Evolutionary conservation across 2,888 invertebrate genomes (phyloP), one percentile per base, ranked within the genome.

Genomic region (Gryllus longicercus): DNA sequence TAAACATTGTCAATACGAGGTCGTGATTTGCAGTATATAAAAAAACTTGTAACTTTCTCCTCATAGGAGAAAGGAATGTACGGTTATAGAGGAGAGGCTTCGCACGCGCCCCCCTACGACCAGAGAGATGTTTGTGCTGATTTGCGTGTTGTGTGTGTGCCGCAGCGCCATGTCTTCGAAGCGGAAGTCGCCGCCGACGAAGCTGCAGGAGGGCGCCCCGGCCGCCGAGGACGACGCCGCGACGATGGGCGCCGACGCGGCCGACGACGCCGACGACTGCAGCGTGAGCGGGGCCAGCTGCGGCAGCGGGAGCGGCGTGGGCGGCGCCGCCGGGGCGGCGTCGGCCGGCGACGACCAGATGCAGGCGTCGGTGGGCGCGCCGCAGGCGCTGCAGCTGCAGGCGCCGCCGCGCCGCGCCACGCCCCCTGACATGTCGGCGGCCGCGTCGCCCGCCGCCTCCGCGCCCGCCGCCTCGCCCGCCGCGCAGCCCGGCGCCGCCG

Each of bases 91-190:
- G 38, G 38, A 1, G 8, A 38, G 8, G 38, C 8, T 8, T 38
- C 8, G 38, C 38, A 38, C 5, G 38, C 38, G 3, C 8, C 38
- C 38, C 38, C 25, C 25, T 25, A 2, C 25, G 25, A 2, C 25
- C 2, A 25, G 38, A 5, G 3, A 38, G 38, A 3, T 0, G 5
- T 38, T 0, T 38, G 38, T 38, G 1, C 38, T 38, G 38, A 38
- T 38, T n/a, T n/a, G 11, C 10, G 14, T n/a, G 25, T 49, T 12
- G 25, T 14, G n/a, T 14, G n/a, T 8, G 51, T 23, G 51, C 63
- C 63, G 83, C 93, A 94, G 94, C 92, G 96, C 93, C 90, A 96
- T 96, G 96, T 96, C 96, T 92, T 96, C 96, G 90, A 96, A 96
- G 93, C 93, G 96, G 89, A 96, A 96, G 90, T 96, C 96, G 88